phyloP scores from a whole-genome alignment of 2,888 invertebrate species.

The Mycalesis mineus region DNA sequence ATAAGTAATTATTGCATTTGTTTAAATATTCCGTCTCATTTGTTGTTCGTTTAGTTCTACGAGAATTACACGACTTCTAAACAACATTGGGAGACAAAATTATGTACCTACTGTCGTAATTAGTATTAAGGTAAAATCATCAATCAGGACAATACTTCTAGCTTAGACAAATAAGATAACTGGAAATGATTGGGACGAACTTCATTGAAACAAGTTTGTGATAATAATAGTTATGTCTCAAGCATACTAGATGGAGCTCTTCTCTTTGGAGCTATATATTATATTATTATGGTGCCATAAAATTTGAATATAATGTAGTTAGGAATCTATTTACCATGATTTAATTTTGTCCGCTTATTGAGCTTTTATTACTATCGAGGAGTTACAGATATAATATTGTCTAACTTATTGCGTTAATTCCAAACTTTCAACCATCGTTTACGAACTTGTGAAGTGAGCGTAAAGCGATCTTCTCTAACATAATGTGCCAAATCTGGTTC shows the following conservation, averaged over 20 bases:
- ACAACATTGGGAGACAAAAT: conserved; percentile 32
- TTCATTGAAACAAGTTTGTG: conserved; percentile 4
- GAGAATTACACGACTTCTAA: conserved; percentile 24
- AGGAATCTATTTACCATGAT: conserved; percentile 46
- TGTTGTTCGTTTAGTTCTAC: conserved; percentile 14
- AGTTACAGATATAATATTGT: background rate
- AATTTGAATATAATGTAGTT: conserved; percentile 51
- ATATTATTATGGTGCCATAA: conserved; percentile 54
- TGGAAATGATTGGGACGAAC: conserved; percentile 16
- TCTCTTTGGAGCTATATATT: conserved; percentile 29
- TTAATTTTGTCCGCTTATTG: conserved; percentile 10
- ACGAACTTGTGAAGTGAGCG: background rate
- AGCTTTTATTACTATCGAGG: conserved; percentile 3
- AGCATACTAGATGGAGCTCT: conserved; percentile 34
- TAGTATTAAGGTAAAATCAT: conserved; percentile 45
- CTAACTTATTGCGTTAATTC: background rate
- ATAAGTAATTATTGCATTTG: conserved; percentile 25
- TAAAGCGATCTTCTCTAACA: conserved; percentile 6
- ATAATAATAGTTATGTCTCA: conserved; percentile 6
- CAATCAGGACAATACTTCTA: conserved; percentile 49
- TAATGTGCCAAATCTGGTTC: conserved; percentile 42
- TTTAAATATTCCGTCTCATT: conserved; percentile 22
- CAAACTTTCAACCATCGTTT: background rate
- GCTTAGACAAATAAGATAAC: conserved; percentile 35
- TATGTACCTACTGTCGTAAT: conserved; percentile 31